Base-by-base conservation (phyloP, 2,113 vertebrate genomes). In the Sclerurus mexicanus region DNA sequence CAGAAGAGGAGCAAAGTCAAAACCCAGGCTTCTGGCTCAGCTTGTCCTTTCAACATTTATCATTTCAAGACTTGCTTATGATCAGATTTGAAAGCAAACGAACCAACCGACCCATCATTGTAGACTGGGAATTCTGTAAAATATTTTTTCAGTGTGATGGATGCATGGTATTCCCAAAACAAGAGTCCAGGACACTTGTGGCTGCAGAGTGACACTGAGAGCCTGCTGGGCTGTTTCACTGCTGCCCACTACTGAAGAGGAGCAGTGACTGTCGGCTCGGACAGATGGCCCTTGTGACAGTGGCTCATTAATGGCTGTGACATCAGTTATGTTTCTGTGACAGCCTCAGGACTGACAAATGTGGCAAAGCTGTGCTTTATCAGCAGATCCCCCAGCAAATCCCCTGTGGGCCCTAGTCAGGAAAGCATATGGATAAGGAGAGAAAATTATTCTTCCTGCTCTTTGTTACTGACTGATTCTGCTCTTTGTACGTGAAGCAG, bases 361-460 rank as follows among this genome's bases (percentile, higher is more conserved):
- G n/a, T 68, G 78, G 53, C 78, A 87, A 91, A 94, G 87, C 79
- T 85, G 40, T 84, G 71, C 88, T 94, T 94, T 93, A 85, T 83
- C 67, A 93, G 66, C 47, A 86, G 91, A 95, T 90, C 63, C 84
- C 63, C 53, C 62, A 90, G 56, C 39, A 85, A 93, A 96, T 92
- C 72, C 87, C 55, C 62, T 59, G 12, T 35, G 52, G 81, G 56
- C 33, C 24, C 58, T 89, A 44, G 35, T 85, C 76, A 80, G 89
- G 80, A 92, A 84, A 84, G 46, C 50, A 74, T 67, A 72, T 63
- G 69, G 83, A 35, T 89, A 86, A 95, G 84, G 79, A 94, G 39
- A 80, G 55, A 95, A 94, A 95, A n/a, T 74, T 47, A 56, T 87
- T 90, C 55, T 94, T 91, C 90, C 75, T 88, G 75, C 75, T 87